Evolutionary conservation across 2,113 vertebrate genomes (phyloP).

Genomic region (Stictonetta naevosa): DNA sequence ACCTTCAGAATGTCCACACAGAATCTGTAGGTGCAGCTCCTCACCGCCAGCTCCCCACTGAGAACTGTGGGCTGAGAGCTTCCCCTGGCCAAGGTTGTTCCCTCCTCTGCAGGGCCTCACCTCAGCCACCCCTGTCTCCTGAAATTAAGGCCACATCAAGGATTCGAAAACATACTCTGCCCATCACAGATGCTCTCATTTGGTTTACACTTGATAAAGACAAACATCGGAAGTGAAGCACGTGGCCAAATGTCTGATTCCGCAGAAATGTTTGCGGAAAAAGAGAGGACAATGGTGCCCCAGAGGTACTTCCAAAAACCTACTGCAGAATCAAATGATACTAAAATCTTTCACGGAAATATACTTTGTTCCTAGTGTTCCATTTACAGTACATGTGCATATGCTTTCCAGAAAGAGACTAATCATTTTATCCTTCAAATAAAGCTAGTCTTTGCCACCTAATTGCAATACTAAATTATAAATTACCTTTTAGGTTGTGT

Average conservation of each 20-base stretch:
- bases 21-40: background rate
- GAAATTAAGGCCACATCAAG: background rate
- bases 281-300: background rate
- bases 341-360: background rate
- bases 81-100: background rate
- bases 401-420: background rate
- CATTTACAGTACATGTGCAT: background rate
- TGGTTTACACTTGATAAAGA: background rate
- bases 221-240: background rate
- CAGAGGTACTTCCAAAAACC: background rate
- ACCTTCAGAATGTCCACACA: fast-evolving
- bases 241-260: background rate
- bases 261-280: background rate
- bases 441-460: background rate
- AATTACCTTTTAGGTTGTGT: background rate
- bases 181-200: background rate
- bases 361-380: background rate
- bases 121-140: background rate
- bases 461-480: conserved; percentile 29
- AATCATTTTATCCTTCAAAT: conserved; percentile 5
- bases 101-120: too few species aligned
- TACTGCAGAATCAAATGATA: background rate
- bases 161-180: background rate
- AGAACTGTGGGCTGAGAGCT: background rate
- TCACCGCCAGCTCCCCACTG: background rate